Evolutionary conservation across 2,797 vertebrate species (phyloP).

Genomic region (Ptychadena robeensis): DNA sequence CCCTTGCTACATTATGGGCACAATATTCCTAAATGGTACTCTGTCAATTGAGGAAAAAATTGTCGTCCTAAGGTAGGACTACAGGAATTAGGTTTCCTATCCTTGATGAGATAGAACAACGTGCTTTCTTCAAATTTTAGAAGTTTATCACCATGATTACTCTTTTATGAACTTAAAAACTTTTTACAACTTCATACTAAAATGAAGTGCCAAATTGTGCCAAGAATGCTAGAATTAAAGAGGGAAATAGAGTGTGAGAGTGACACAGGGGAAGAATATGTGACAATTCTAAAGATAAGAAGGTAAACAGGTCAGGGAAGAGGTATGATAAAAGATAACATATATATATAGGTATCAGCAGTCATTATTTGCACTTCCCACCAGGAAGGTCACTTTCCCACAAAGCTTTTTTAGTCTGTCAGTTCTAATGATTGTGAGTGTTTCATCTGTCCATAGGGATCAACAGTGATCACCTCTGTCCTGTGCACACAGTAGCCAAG

Average conservation of each 20-base stretch:
- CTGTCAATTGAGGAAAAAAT: no score
- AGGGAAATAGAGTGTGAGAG: neutral
- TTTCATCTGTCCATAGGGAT: conserved; percentile 35
- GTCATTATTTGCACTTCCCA: conserved; percentile 45
- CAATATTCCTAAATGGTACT: no score
- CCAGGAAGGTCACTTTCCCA: conserved; percentile 35
- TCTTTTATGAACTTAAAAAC: no score
- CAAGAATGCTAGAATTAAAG: no score
- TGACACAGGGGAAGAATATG: neutral
- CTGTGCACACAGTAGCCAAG: conserved; percentile 13
- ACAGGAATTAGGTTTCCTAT: no score
- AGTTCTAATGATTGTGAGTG: conserved; percentile 16
- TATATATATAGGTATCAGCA: neutral
- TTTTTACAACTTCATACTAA: no score
- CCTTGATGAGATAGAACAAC: no score
- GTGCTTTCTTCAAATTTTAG: no score
- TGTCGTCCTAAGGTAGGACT: no score
- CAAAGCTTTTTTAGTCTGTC: conserved; percentile 10
- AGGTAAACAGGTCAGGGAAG: neutral
- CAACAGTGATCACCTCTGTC: neutral
- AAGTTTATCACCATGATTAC: no score
- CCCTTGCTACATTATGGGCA: no score
- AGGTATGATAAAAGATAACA: conserved; percentile 17
- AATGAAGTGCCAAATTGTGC: no score
- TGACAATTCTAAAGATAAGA: conserved; percentile 14